Percentiles rank a stretch among this genome's conserved stretches.
Evolutionary conservation across 2,888 invertebrate genomes (phyloP).

Genomic region (Allygus modestus): DNA sequence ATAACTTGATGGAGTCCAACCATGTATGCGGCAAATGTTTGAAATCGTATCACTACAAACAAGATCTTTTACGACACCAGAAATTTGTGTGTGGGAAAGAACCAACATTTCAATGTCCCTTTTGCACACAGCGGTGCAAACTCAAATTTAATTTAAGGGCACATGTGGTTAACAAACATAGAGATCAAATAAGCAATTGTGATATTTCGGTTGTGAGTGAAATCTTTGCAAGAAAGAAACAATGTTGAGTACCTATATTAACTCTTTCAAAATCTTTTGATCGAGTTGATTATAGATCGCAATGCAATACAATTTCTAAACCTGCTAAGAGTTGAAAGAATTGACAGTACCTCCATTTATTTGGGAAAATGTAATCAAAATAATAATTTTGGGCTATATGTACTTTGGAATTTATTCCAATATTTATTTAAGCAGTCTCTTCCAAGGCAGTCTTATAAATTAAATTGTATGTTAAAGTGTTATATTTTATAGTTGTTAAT

Average conservation of each 20-base stretch:
- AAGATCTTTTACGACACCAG: slow-evolving; percentile 77
- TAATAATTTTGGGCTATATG: no score
- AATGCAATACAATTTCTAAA: no score
- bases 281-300: no score
- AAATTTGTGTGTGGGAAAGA: slow-evolving; percentile 73
- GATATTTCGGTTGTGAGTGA: neutral
- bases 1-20: neutral
- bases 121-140: slow-evolving; percentile 65
- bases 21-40: slow-evolving; percentile 74
- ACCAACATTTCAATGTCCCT: slow-evolving; percentile 71
- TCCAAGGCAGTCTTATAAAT: no score
- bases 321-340: no score
- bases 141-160: slow-evolving; percentile 65
- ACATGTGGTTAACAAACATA: slow-evolving; percentile 61
- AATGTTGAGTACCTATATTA: neutral
- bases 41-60: slow-evolving; percentile 79
- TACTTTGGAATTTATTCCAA: no score
- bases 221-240: neutral
- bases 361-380: no score
- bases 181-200: neutral
- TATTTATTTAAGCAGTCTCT: no score
- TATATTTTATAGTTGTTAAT: no score
- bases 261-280: no score
- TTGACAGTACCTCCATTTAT: no score
- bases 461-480: no score